Base-by-base conservation (phyloP, 2,888 invertebrate species). In the Rhodophaea formosa region DNA sequence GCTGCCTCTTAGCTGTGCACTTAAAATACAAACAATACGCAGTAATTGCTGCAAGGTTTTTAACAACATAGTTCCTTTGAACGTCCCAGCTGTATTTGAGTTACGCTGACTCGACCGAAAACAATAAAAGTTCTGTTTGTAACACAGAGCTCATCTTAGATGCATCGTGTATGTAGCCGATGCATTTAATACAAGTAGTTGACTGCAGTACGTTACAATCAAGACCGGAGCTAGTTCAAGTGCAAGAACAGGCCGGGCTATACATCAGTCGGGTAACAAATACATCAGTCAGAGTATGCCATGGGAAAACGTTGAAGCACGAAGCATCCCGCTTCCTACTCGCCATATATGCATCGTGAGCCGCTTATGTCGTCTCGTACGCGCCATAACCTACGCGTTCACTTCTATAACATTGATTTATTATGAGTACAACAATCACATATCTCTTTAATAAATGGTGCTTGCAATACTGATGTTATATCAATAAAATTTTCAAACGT, bases 291-390 rank as follows among this genome's bases (percentile, higher is more conserved):
- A 75, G 75, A 59, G 74, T 74, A 70, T 77, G 74, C 78, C 82
- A 86, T 90, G 90, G 88, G 89, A 91, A 88, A 86, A 81, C 71
- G 74, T 73, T 78, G 67, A 64, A 60, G 64, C 51, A 35, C 51
- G 74, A 73, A 68, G 72, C 70, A 65, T 68, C 69, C 69, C 68
- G 76, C 77, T 88, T 86, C 87, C 85, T 82, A 76, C 78, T 82
- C 73, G 78, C 89, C 88, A 76, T 90, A 86, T 86, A 87, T 72
- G 87, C 74, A 72, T 72, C 65, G 72, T 69, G 74, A 67, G 71
- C 78, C 79, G 77, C 73, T 63, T 74, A 68, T 69, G 62, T 66
- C 67, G 66, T 62, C 62, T 64, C 65, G 65, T 62, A 63, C 60
- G 63, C 67, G 47, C 66, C 68, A 71, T 70, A 62, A 67, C 64